Conservation (phyloP, 2,797 vertebrate species). For the Yasuhikotakia modesta region DNA sequence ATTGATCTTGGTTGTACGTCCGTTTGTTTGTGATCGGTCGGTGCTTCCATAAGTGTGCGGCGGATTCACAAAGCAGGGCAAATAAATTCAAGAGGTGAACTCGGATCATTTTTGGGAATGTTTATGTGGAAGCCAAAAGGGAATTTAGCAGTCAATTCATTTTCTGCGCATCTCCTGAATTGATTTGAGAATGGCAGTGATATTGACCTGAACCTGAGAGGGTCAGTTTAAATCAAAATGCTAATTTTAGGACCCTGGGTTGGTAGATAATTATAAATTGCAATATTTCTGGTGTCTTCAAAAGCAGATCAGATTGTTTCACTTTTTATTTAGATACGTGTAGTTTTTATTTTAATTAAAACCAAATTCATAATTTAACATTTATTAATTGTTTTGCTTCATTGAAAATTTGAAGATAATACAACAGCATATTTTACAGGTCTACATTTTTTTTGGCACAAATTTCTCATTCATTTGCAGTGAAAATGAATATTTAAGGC, state of each 20-base stretch:
- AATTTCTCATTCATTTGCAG: too few species aligned
- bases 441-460: too few species aligned
- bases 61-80: background rate
- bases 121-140: constrained; percentile 34
- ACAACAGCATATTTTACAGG: too few species aligned
- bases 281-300: constrained; percentile 10
- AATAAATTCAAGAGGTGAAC: constrained; percentile 29
- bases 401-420: too few species aligned
- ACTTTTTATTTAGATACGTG: too few species aligned
- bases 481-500: too few species aligned
- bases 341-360: background rate
- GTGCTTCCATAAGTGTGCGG: background rate
- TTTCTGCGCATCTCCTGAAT: constrained; percentile 36
- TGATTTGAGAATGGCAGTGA: constrained; percentile 47
- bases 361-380: too few species aligned
- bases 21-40: background rate
- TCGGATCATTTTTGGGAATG: constrained; percentile 7
- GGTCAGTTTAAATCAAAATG: constrained; percentile 44
- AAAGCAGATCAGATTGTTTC: background rate
- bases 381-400: too few species aligned
- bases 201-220: constrained; percentile 48
- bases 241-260: constrained; percentile 24
- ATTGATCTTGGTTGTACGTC: background rate
- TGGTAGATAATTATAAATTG: constrained; percentile 44
- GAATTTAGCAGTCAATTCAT: constrained; percentile 43